These are phyloP conservation scores for Hippoglossus stenolepis DNA, from an alignment of 2,113 vertebrate species.

Conservation along the genomic window DNA sequence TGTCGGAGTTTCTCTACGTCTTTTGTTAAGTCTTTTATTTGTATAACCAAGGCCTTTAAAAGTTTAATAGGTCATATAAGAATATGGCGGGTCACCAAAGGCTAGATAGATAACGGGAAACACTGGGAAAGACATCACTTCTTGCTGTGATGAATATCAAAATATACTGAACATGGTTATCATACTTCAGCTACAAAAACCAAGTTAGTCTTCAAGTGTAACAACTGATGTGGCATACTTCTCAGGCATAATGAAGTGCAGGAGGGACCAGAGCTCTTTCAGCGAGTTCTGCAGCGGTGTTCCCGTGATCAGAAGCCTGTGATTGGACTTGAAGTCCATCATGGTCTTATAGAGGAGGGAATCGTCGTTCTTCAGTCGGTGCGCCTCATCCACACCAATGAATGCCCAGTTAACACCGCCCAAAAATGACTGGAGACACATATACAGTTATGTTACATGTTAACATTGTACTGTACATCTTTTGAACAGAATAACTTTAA, in stretches of 20 bases:
- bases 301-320: conserved; percentile 97
- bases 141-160: too few species aligned
- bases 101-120: too few species aligned
- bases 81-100: too few species aligned
- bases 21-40: too few species aligned
- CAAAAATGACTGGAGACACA: conserved; percentile 89
- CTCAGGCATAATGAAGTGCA: conserved; percentile 99
- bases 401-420: conserved; percentile 95
- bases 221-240: conserved; percentile 85
- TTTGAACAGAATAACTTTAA: neutral
- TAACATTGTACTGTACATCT: neutral
- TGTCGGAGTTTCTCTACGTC: too few species aligned
- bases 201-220: neutral
- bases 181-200: too few species aligned
- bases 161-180: too few species aligned
- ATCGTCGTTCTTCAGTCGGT: conserved; percentile 97
- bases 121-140: too few species aligned
- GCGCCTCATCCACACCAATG: conserved; percentile 98
- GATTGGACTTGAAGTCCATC: conserved; percentile 98
- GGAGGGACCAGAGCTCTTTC: conserved; percentile 97
- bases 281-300: conserved; percentile 98
- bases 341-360: conserved; percentile 98
- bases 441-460: neutral
- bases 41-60: too few species aligned
- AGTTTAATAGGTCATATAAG: too few species aligned